phyloP scores from a whole-genome alignment of 2,888 invertebrate genomes.

The Orthonychiurus folsomi region DNA sequence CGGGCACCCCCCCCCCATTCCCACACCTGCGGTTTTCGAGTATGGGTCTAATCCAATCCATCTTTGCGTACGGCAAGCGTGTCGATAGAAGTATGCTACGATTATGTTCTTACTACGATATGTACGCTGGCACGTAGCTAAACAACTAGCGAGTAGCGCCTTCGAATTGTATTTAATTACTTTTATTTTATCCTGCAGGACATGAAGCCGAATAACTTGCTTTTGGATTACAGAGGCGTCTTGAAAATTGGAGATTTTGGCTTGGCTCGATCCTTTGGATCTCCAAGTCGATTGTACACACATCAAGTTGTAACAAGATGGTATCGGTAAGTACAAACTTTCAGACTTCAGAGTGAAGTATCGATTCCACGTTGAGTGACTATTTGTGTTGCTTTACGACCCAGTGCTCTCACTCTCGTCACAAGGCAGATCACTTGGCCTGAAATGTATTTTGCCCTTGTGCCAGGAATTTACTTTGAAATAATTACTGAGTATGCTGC shows the following conservation, averaged over 20 bases:
- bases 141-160: not conserved
- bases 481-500: not conserved
- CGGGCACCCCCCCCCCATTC: too few relatives aligned
- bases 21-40: too few relatives aligned
- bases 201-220: slow-evolving; percentile 96
- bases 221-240: slow-evolving; percentile 82
- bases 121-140: not conserved
- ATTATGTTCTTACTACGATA: too few relatives aligned
- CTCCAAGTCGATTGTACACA: slow-evolving; percentile 89
- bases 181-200: slow-evolving; percentile 50
- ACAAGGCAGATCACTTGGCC: not conserved
- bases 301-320: slow-evolving; percentile 95
- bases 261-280: slow-evolving; percentile 92
- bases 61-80: too few relatives aligned
- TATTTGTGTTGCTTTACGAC: not conserved
- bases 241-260: slow-evolving; percentile 99
- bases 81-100: too few relatives aligned
- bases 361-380: not conserved
- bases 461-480: not conserved
- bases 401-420: not conserved
- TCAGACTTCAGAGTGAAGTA: not conserved
- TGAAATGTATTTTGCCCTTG: not conserved
- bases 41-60: too few relatives aligned
- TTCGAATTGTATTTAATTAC: slow-evolving; percentile 7
- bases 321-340: slow-evolving; percentile 59